phyloP scores from a whole-genome alignment of 2,888 invertebrate genomes.

The Meandrusa payeni region DNA sequence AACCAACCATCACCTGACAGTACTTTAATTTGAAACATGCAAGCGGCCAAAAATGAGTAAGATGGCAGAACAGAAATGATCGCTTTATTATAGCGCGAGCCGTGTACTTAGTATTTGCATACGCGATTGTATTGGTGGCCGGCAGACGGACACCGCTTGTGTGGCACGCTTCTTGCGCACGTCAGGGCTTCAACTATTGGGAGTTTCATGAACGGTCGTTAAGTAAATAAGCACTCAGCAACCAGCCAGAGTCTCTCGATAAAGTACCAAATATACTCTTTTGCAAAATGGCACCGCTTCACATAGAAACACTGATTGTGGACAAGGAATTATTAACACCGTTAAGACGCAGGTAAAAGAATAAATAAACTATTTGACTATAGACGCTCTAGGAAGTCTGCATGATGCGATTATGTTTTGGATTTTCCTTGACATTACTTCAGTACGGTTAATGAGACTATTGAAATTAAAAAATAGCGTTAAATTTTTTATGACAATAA shows the following conservation, averaged over 20 bases:
- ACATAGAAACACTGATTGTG: too few relatives aligned
- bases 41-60: conserved; percentile 19
- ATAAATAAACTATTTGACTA: too few relatives aligned
- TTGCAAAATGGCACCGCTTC: neutral
- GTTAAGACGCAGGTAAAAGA: too few relatives aligned
- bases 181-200: conserved; percentile 52
- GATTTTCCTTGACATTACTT: too few relatives aligned
- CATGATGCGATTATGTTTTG: too few relatives aligned
- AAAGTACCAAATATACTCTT: conserved; percentile 18
- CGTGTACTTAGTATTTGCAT: conserved; percentile 63
- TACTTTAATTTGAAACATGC: conserved; percentile 16
- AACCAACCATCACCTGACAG: conserved; percentile 20
- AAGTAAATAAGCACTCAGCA: conserved; percentile 39
- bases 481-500: too few relatives aligned
- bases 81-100: conserved; percentile 50
- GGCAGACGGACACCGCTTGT: conserved; percentile 43
- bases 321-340: too few relatives aligned
- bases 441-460: too few relatives aligned
- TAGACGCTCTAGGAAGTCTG: too few relatives aligned
- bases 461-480: too few relatives aligned
- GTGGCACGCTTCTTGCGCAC: conserved; percentile 50
- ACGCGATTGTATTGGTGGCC: conserved; percentile 53
- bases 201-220: conserved; percentile 63
- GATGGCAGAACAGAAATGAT: conserved; percentile 35
- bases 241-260: conserved; percentile 37